Evolutionary conservation across 1,140 invertebrate species (phyloP), one percentile per base, ranked within the genome.

Genomic region (Bicyclus anynana): DNA sequence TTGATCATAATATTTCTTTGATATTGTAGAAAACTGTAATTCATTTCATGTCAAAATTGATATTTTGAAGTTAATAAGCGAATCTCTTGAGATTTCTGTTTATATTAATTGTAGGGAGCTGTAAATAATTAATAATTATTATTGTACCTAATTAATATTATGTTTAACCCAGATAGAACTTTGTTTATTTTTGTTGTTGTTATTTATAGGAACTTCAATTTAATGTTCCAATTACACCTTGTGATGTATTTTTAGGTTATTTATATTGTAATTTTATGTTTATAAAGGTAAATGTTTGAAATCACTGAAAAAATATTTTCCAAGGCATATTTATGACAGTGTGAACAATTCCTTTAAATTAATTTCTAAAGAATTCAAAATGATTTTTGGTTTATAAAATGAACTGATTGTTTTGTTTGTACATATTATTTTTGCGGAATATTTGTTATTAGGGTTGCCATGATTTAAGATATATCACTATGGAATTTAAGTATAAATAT

Each of bases 191-290:
- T 74, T 53, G 74, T 79, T 79, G 53, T 79, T 79, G 73, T 77
- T 80, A 80, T 75, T 80, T 77, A 75, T 77, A 66, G 69, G 54
- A 69, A 57, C 40, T 68, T 67, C 63, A 69, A 60, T 69, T 68
- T 65, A 62, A 53, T 59, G 57, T 59, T 59, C 57, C 57, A 53
- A 44, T 59, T 54, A 42, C 14, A 33, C 16, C 33, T 53, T 59
- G 51, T 59, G 57, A 59, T 59, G 12, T 47, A 47, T 23, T 40
- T 47, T 59, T 48, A 53, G 51, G 21, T 48, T 59, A 53, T 59
- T 48, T 55, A 38, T 21, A 9, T 49, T 56, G 29, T 23, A 18
- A 18, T 49, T 29, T 40, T 58, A n/a, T 57, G 37, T 59, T 42
- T 37, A 50, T 52, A 27, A 13, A 23, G 33, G 5, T 44, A 47